phyloP scores from a whole-genome alignment of 2,888 invertebrate genomes.

The Chelonus formosanus region DNA sequence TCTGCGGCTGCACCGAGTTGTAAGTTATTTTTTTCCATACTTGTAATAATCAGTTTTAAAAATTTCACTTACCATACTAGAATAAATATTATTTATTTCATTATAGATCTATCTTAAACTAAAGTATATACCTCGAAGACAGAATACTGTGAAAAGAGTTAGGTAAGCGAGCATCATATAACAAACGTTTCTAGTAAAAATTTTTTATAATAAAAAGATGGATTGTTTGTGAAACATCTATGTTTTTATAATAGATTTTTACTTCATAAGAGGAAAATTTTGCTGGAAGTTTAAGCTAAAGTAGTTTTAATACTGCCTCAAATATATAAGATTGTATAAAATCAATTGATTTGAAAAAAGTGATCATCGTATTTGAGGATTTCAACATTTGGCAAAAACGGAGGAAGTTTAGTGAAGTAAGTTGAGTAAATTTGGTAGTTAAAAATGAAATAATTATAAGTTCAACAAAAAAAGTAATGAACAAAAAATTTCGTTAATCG shows the following conservation, averaged over 20 bases:
- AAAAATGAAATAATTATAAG: conserved; percentile 26
- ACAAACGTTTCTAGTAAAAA: no score
- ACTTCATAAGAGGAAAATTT: no score
- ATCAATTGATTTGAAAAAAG: conserved; percentile 38
- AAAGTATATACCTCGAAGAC: conserved; percentile 54
- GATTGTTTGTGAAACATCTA: no score
- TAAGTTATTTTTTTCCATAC: conserved; percentile 44
- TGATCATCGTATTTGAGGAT: conserved; percentile 41
- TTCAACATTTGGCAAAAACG: conserved; percentile 44
- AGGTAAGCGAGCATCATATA: conserved; percentile 47
- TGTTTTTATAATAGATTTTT: no score
- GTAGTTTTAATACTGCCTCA: no score
- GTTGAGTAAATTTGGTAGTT: conserved; percentile 52
- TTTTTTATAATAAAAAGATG: no score
- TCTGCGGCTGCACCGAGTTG: conserved; percentile 62
- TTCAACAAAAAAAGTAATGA: conserved; percentile 39
- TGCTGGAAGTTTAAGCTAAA: no score
- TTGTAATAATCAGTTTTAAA: neutral
- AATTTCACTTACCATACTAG: conserved; percentile 15
- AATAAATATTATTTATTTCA: conserved; percentile 7
- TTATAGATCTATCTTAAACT: conserved; percentile 63
- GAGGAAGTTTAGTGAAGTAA: conserved; percentile 50
- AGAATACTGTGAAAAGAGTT: conserved; percentile 59
- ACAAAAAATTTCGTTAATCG: no score
- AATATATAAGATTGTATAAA: conserved; percentile 36